Percentiles rank a stretch among this genome's conserved stretches.
Conservation (phyloP, 2,113 vertebrate genomes). For the Carassius auratus region DNA sequence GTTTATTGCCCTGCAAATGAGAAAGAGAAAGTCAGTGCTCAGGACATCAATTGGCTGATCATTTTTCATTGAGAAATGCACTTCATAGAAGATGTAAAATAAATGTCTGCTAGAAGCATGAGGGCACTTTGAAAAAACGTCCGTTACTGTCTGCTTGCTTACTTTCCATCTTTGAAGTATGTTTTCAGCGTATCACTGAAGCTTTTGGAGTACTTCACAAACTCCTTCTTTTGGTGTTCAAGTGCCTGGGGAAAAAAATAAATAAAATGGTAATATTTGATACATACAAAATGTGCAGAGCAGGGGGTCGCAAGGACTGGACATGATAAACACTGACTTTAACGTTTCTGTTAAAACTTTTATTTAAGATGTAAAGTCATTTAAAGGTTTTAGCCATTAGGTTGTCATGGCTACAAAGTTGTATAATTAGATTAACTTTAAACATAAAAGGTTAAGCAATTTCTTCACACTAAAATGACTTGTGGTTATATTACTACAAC, state of each 20-base stretch:
- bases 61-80: constrained; percentile 12
- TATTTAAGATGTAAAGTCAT: too few species aligned
- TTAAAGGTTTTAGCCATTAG: not conserved
- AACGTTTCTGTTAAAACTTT: too few species aligned
- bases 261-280: too few species aligned
- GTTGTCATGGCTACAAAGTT: not conserved
- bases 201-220: constrained; percentile 99
- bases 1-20: constrained; percentile 89
- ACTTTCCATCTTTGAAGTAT: constrained; percentile 99
- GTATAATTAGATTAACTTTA: too few species aligned
- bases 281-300: too few species aligned
- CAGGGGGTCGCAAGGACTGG: not conserved
- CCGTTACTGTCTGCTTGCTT: constrained; percentile 57
- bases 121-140: constrained; percentile 1
- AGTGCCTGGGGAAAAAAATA: constrained; percentile 80
- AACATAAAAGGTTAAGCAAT: too few species aligned
- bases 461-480: too few species aligned
- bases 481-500: too few species aligned
- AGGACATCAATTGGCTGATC: constrained; percentile 2
- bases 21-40: not conserved
- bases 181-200: constrained; percentile 99
- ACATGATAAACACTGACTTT: too few species aligned
- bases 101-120: constrained; percentile 10
- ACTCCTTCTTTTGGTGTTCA: constrained; percentile 99
- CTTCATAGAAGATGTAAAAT: constrained; percentile 16